Percentiles rank a stretch among this genome's conserved stretches.
These are phyloP conservation scores for Lasaia peninsularis DNA, from an alignment of 1,140 invertebrate species.

Conservation along the genomic window DNA sequence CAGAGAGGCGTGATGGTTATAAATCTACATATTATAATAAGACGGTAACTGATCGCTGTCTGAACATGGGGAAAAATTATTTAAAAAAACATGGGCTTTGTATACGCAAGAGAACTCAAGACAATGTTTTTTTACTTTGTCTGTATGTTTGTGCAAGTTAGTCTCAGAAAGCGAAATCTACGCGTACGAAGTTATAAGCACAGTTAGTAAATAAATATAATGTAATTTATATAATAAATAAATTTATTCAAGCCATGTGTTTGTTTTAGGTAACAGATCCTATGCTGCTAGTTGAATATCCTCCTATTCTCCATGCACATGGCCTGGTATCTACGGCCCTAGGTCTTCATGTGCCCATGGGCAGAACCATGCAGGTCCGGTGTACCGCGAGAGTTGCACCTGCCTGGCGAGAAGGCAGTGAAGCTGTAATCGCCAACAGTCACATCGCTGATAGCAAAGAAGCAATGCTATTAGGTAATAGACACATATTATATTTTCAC, in stretches of 20 bases:
- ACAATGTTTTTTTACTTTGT: too few relatives aligned
- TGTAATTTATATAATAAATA: not conserved
- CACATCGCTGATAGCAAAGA: slow-evolving; percentile 68
- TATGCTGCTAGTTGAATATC: slow-evolving; percentile 55
- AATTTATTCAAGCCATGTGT: not conserved
- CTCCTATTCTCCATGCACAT: slow-evolving; percentile 54
- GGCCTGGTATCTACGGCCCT: slow-evolving; percentile 59
- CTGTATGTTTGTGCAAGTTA: too few relatives aligned
- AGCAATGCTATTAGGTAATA: slow-evolving; percentile 67
- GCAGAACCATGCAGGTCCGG: slow-evolving; percentile 61
- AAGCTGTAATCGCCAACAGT: slow-evolving; percentile 63
- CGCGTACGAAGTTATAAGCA: too few relatives aligned
- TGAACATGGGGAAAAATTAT: too few relatives aligned
- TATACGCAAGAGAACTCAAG: too few relatives aligned
- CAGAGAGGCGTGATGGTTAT: too few relatives aligned
- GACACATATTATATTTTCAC: too few relatives aligned
- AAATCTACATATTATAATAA: too few relatives aligned
- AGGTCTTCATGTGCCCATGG: slow-evolving; percentile 55
- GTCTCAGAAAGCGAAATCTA: too few relatives aligned
- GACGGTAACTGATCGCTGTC: too few relatives aligned
- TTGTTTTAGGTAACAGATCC: slow-evolving; percentile 54
- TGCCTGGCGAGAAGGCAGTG: slow-evolving; percentile 65
- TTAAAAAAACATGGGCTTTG: too few relatives aligned
- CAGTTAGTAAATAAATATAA: too few relatives aligned
- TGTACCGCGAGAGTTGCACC: slow-evolving; percentile 64